Evolutionary conservation across 2,888 invertebrate species (phyloP).

Genomic region (Cryptocephalus moraei): DNA sequence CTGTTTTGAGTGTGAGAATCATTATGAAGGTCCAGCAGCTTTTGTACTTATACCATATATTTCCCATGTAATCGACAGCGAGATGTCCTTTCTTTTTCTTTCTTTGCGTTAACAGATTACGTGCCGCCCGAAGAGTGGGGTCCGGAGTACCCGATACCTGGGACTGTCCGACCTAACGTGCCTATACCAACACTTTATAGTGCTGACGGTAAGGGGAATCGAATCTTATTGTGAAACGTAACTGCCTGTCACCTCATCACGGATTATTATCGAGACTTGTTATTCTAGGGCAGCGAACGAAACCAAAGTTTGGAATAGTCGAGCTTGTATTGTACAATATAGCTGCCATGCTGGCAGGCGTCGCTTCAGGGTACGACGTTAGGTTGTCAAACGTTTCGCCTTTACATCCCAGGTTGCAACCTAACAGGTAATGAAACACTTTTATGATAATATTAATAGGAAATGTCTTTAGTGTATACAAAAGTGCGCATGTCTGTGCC

Average conservation of each 20-base stretch:
- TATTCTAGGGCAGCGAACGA: conserved; percentile 41
- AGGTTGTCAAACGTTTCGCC: conserved; percentile 78
- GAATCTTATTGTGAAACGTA: background rate
- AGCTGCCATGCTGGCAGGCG: conserved; percentile 82
- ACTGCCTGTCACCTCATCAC: background rate
- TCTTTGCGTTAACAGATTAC: conserved; percentile 33
- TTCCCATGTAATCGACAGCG: too few relatives aligned
- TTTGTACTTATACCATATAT: too few relatives aligned
- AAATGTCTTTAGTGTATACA: too few relatives aligned
- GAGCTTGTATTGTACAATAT: conserved; percentile 81
- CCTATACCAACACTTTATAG: conserved; percentile 76
- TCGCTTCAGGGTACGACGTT: conserved; percentile 88
- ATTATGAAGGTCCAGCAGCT: too few relatives aligned
- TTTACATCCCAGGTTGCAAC: conserved; percentile 69
- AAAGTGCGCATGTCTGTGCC: too few relatives aligned
- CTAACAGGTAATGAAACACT: conserved; percentile 46
- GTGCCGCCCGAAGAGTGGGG: conserved; percentile 51
- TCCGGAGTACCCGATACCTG: conserved; percentile 49
- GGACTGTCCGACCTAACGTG: conserved; percentile 46
- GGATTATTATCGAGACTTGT: background rate
- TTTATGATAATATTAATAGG: too few relatives aligned
- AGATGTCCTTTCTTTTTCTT: conserved; percentile 4
- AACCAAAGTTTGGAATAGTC: conserved; percentile 61
- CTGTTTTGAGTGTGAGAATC: too few relatives aligned
- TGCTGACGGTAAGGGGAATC: conserved; percentile 50